Evolutionary conservation across 2,797 vertebrate genomes (phyloP), one percentile per base, ranked within the genome.

Genomic region (Sandelia bainsii): DNA sequence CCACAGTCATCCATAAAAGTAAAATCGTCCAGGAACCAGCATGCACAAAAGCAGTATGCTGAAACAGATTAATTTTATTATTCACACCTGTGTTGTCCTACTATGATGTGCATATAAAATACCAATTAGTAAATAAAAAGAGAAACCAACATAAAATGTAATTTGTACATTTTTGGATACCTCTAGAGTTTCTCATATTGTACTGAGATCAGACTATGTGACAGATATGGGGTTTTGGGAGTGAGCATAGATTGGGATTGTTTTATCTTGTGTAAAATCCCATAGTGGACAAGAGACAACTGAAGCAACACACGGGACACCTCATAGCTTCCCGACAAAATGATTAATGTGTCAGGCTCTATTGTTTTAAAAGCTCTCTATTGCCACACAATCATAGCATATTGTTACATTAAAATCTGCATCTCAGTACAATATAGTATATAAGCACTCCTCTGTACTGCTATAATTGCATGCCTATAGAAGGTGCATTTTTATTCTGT

Each of bases 201-300:
- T 45, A 40, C 23, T 4, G 2, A 22, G 54, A 53, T 66, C 12
- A 13, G 9, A 29, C 22, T 6, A 8, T 9, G 20, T 39, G 22
- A 29, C 48, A 39, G 42, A 64, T 3, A 14, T 3, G 10, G 17
- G 12, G 3, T 2, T 2, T 27, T 5, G 8, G 50, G 22, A 51
- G 50, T 25, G 22, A 62, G 39, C 56, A 44, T 16, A 1, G 5
- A 17, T 14, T 2, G n/a, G 4, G 9, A 40, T 19, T 49, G 23
- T 19, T 61, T 54, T 22, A 40, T 51, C 51, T 29, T 27, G 39
- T 59, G 48, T 40, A 14, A 17, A 53, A 62, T 42, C 53, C 62
- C 44, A 59, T 13, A 23, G 14, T 20, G 17, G 39, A 9, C 32
- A 34, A 34, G 20, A 44, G 46, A 32, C 27, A 34, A 34, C 1